Conservation (phyloP, 2,113 vertebrate species). For the Ptychochromis oligacanthus region DNA sequence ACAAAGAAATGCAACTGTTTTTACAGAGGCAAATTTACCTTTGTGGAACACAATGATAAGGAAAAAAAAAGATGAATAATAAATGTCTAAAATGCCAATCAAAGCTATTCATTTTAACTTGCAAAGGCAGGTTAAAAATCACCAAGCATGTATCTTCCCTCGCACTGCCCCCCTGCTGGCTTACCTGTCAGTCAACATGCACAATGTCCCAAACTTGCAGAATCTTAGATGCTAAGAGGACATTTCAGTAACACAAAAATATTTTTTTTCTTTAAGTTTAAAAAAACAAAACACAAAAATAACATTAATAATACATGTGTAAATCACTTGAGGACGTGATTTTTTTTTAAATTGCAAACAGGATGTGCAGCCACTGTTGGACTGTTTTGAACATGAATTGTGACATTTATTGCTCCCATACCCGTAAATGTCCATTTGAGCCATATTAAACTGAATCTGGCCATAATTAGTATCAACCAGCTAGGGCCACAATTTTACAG, state of each 20-base stretch:
- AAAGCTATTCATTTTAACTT: constrained; percentile 4
- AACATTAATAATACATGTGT: constrained; percentile 39
- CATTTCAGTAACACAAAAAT: neutral
- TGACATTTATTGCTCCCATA: neutral
- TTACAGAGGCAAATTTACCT: neutral
- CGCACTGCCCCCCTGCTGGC: constrained; percentile 32
- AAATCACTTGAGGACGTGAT: constrained; percentile 1
- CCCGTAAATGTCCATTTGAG: neutral
- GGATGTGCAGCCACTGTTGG: neutral
- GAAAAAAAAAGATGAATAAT: constrained; percentile 5
- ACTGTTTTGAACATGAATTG: neutral
- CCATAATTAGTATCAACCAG: no score
- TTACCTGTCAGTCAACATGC: constrained; percentile 51
- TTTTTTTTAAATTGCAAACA: neutral
- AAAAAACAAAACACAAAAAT: constrained; percentile 15
- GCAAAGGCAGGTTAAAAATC: constrained; percentile 35
- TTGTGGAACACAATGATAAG: neutral
- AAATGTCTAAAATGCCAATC: constrained; percentile 26
- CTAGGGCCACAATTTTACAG: neutral
- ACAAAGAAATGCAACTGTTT: neutral
- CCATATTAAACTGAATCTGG: no score
- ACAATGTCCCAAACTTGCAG: constrained; percentile 22
- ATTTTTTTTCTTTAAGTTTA: constrained; percentile 1
- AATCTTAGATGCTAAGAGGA: neutral
- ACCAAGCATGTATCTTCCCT: constrained; percentile 2